Conservation (phyloP, 2,888 invertebrate species). For the Drosophila maculinotata region DNA sequence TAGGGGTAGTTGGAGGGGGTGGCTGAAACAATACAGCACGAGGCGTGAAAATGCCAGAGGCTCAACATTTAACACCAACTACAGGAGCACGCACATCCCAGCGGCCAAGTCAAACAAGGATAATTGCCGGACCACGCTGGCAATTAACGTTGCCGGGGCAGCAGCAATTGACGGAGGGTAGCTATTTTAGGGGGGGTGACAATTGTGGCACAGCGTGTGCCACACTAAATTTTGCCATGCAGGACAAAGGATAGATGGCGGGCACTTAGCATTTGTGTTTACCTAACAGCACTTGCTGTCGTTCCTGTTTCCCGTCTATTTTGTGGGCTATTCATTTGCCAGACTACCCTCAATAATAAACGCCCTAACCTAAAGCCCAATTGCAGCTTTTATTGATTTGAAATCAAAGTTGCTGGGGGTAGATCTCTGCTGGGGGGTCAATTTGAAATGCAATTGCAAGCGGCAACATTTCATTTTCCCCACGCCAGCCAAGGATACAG, state of each 20-base stretch:
- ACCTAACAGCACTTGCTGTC: conserved; percentile 18
- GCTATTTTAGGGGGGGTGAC: background rate
- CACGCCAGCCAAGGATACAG: conserved; percentile 43
- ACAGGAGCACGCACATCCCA: conserved; percentile 46
- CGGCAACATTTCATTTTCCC: conserved; percentile 75
- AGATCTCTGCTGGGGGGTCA: conserved; percentile 1
- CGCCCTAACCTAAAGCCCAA: conserved; percentile 1
- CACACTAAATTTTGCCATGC: too few relatives aligned
- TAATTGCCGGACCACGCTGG: conserved; percentile 55
- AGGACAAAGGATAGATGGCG: conserved; percentile 14
- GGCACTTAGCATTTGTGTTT: conserved; percentile 35
- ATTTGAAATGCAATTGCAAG: conserved; percentile 57
- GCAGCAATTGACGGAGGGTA: background rate
- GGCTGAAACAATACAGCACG: conserved; percentile 59
- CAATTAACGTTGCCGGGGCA: conserved; percentile 43
- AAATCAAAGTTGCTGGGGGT: conserved; percentile 31
- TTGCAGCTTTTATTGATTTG: conserved; percentile 31
- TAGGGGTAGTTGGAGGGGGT: background rate
- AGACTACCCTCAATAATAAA: background rate
- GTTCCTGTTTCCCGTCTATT: conserved; percentile 14
- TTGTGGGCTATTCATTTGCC: conserved; percentile 26
- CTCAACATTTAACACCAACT: conserved; percentile 62
- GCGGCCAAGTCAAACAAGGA: conserved; percentile 56
- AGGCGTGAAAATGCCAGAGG: conserved; percentile 74
- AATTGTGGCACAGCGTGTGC: conserved; percentile 38